Conservation (phyloP, 2,888 invertebrate species). For the Pterobdella sp. region DNA sequence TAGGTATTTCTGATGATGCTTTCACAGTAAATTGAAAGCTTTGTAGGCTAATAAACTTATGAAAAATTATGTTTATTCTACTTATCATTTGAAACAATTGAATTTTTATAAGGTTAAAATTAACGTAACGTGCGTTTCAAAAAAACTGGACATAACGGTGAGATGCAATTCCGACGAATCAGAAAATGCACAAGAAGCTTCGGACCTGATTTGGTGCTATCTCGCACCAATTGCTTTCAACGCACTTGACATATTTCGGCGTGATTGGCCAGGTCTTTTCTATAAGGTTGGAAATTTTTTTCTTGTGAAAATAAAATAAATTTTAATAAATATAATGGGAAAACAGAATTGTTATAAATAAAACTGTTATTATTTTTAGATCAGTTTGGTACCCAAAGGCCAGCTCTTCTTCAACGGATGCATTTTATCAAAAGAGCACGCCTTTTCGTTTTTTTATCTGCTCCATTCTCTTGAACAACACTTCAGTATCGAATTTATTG, state of each 20-base stretch:
- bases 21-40: too few relatives aligned
- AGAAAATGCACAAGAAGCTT: slow-evolving; percentile 36
- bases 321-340: background rate
- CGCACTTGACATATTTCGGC: slow-evolving; percentile 32
- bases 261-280: slow-evolving; percentile 37
- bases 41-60: too few relatives aligned
- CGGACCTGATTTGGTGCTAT: slow-evolving; percentile 38
- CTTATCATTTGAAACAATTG: background rate
- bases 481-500: slow-evolving; percentile 18
- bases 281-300: slow-evolving; percentile 32
- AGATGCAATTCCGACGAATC: slow-evolving; percentile 40
- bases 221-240: slow-evolving; percentile 36
- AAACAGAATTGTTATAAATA: background rate
- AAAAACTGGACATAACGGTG: slow-evolving; percentile 35
- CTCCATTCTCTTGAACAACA: slow-evolving; percentile 8
- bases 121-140: slow-evolving; percentile 42
- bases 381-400: slow-evolving; percentile 26
- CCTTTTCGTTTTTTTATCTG: slow-evolving; percentile 25
- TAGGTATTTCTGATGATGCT: too few relatives aligned
- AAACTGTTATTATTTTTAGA: background rate
- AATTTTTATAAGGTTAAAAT: slow-evolving; percentile 41
- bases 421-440: slow-evolving; percentile 16
- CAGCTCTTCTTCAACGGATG: slow-evolving; percentile 19
- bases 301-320: background rate
- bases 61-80: background rate